These are phyloP conservation scores for Eudyptes chrysolophus DNA, from an alignment of 2,113 vertebrate species.

Conservation along the genomic window DNA sequence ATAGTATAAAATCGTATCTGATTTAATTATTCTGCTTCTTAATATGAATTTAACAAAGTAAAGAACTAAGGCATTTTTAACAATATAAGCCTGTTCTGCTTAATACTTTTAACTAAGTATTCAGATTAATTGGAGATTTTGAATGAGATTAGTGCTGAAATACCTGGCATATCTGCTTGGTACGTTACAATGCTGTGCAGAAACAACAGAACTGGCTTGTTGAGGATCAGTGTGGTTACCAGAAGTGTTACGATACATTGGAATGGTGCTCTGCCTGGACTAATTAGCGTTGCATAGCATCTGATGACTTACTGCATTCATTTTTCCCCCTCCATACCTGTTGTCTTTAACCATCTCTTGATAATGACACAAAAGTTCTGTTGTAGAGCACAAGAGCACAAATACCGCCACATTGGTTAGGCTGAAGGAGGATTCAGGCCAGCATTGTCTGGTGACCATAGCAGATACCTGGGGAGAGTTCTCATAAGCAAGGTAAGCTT, in stretches of 20 bases:
- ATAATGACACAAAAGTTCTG: neutral
- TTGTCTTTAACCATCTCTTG: neutral
- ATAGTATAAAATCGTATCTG: neutral
- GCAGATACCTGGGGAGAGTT: neutral
- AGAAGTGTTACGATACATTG: neutral
- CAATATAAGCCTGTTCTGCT: neutral
- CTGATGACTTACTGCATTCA: neutral
- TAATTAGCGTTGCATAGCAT: neutral
- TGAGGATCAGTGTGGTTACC: neutral
- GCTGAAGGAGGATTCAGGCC: neutral
- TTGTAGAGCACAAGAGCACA: rapidly evolving
- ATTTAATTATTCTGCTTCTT: neutral
- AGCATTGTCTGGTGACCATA: neutral
- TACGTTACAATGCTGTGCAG: neutral
- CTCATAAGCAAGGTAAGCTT: neutral
- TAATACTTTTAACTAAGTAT: neutral
- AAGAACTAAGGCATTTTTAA: neutral
- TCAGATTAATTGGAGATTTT: neutral
- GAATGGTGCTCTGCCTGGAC: neutral
- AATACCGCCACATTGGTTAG: neutral
- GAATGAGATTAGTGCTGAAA: neutral
- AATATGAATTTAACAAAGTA: neutral
- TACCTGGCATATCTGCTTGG: neutral
- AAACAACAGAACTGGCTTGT: neutral
- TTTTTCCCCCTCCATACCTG: neutral